These are phyloP conservation scores for Halichoeres trimaculatus DNA, from an alignment of 2,113 vertebrate species.

Conservation along the genomic window DNA sequence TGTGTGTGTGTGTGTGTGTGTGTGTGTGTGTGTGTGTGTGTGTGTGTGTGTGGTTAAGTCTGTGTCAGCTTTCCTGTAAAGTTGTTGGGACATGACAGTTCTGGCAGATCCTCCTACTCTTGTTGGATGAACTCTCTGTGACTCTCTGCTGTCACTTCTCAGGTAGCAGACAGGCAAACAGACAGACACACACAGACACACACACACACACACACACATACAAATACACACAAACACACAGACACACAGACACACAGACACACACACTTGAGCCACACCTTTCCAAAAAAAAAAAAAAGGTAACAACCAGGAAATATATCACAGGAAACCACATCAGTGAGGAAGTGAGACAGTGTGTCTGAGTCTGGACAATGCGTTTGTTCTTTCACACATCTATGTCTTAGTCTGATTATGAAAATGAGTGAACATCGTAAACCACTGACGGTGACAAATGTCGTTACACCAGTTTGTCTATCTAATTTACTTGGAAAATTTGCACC, in stretches of 20 bases:
- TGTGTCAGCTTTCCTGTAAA: conserved; percentile 55
- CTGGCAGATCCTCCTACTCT: conserved; percentile 69
- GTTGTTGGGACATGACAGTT: conserved; percentile 71
- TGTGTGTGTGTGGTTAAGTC: conserved; percentile 16
- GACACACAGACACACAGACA: conserved; percentile 22
- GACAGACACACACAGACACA: conserved; percentile 18
- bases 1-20: conserved; percentile 21
- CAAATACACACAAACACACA: conserved; percentile 21
- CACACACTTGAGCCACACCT: conserved; percentile 34
- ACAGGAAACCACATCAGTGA: conserved; percentile 26
- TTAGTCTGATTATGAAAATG: conserved; percentile 4
- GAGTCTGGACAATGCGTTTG: background rate
- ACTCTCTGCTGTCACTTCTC: conserved; percentile 60
- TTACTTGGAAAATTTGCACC: conserved; percentile 24
- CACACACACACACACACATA: conserved; percentile 39
- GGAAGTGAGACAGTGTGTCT: conserved; percentile 34
- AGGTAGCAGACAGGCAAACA: conserved; percentile 32
- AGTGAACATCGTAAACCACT: background rate
- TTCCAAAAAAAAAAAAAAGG: conserved; percentile 38
- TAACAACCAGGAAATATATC: conserved; percentile 59
- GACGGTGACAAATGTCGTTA: conserved; percentile 46
- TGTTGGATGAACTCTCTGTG: conserved; percentile 76
- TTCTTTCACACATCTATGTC: background rate
- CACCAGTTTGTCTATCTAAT: conserved; percentile 59
- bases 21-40: conserved; percentile 16